A percentile compares a stretch with the other conserved stretches of the same genome.
phyloP scores from a whole-genome alignment of 2,113 vertebrate species.

The Hyaena hyaena region DNA sequence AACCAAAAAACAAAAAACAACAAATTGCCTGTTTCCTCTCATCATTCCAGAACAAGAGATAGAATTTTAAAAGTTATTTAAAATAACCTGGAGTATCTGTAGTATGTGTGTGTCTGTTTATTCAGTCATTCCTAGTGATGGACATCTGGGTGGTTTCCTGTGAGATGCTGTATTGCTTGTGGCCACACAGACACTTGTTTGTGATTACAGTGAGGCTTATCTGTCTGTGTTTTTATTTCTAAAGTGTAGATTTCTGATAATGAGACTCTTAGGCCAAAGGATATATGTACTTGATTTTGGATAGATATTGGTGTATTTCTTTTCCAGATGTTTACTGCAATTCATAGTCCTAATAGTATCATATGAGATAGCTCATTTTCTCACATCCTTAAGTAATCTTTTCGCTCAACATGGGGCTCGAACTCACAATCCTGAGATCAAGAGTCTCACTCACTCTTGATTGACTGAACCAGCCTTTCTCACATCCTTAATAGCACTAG shows the following conservation, averaged over 20 bases:
- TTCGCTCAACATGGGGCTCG: too few relatives aligned
- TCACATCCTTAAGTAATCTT: neutral
- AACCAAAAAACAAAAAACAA: too few relatives aligned
- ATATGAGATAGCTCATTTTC: neutral
- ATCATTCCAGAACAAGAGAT: neutral
- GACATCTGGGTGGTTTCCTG: neutral
- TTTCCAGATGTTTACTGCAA: neutral
- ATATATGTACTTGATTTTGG: neutral
- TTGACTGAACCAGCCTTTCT: too few relatives aligned
- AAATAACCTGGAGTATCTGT: neutral
- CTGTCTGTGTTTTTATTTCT: neutral
- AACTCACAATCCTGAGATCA: too few relatives aligned
- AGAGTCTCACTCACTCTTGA: too few relatives aligned
- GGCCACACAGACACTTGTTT: neutral
- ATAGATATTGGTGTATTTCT: neutral
- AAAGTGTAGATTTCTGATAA: neutral
- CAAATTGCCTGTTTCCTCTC: neutral
- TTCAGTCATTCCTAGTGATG: neutral
- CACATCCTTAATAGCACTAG: neutral
- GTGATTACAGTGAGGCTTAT: neutral
- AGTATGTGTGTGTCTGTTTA: neutral
- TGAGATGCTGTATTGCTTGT: neutral
- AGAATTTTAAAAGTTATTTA: neutral
- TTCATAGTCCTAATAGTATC: neutral
- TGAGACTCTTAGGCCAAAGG: neutral